Conservation (phyloP, 2,888 invertebrate species). For the Julus scandinavius region DNA sequence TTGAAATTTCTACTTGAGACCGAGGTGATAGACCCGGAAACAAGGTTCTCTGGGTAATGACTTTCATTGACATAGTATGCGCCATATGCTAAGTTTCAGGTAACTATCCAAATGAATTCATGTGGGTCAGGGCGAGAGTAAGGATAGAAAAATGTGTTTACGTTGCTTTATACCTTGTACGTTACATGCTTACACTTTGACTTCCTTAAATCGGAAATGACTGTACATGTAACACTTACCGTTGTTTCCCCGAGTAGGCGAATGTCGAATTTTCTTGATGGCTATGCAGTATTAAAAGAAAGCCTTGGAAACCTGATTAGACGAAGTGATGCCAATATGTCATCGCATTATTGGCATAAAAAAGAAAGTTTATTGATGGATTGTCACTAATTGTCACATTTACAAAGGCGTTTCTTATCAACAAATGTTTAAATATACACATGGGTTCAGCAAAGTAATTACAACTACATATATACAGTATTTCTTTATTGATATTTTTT, state of each 20-base stretch:
- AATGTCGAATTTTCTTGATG: neutral
- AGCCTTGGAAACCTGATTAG: neutral
- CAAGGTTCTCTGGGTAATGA: neutral
- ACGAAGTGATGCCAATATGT: neutral
- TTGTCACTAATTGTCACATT: no score
- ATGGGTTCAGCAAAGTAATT: no score
- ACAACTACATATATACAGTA: no score
- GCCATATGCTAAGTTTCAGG: neutral
- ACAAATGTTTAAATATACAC: no score
- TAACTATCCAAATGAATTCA: neutral
- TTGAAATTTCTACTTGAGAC: neutral
- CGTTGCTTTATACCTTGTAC: neutral
- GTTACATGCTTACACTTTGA: neutral
- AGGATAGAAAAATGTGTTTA: neutral
- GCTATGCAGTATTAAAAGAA: neutral
- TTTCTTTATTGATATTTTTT: no score
- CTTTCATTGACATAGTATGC: neutral
- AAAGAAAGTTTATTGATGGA: no score
- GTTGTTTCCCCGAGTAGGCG: conserved; percentile 14
- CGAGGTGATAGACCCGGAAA: conserved; percentile 31
- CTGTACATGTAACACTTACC: neutral
- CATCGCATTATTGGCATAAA: neutral
- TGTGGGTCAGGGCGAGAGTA: conserved; percentile 42
- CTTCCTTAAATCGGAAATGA: neutral
- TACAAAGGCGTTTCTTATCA: no score